phyloP scores from a whole-genome alignment of 1,140 invertebrate species.

The Anoplophora glabripennis region DNA sequence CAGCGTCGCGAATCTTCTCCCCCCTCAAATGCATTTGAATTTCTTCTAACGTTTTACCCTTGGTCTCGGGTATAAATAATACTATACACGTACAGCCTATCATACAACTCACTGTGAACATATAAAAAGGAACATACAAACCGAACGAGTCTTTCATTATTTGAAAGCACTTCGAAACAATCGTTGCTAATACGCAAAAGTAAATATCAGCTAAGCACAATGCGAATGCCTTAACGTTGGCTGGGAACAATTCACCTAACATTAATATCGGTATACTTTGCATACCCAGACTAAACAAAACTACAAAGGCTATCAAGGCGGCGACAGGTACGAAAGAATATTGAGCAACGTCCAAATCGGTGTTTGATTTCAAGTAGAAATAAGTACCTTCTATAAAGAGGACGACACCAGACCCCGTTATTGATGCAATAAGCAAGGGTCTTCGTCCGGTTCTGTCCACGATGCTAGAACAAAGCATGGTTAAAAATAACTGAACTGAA shows the following conservation, averaged over 20 bases:
- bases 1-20: not conserved
- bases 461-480: slow-evolving; percentile 60
- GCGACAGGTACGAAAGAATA: slow-evolving; percentile 57
- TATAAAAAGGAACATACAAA: slow-evolving; percentile 69
- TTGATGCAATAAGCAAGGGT: slow-evolving; percentile 63
- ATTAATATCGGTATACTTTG: slow-evolving; percentile 70
- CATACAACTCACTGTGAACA: slow-evolving; percentile 67
- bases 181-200: slow-evolving; percentile 69
- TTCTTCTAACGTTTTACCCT: slow-evolving; percentile 70
- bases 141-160: slow-evolving; percentile 59
- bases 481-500: slow-evolving; percentile 63
- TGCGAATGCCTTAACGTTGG: slow-evolving; percentile 66
- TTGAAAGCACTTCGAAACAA: slow-evolving; percentile 72
- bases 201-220: slow-evolving; percentile 67
- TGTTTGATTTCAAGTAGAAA: slow-evolving; percentile 47
- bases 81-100: slow-evolving; percentile 63
- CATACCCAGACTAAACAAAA: slow-evolving; percentile 67
- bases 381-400: slow-evolving; percentile 59
- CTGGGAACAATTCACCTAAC: slow-evolving; percentile 72
- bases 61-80: slow-evolving; percentile 75
- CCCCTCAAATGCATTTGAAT: slow-evolving; percentile 42
- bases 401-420: slow-evolving; percentile 53
- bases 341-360: slow-evolving; percentile 27
- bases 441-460: slow-evolving; percentile 71
- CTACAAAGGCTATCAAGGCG: slow-evolving; percentile 66